Evolutionary conservation across 2,797 vertebrate genomes (phyloP).

Genomic region (Coilia nasus): DNA sequence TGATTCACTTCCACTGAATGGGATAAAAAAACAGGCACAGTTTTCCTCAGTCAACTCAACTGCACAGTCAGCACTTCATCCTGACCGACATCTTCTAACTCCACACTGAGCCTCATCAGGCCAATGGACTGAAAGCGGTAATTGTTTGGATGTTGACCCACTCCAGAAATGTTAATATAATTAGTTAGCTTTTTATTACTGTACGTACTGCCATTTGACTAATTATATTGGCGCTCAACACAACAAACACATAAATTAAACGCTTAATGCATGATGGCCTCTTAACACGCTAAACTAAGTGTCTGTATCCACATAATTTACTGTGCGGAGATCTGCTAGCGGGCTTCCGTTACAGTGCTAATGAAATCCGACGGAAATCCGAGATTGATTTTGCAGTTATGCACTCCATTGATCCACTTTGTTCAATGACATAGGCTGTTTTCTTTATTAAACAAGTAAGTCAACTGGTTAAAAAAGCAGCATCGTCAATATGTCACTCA

Average conservation of each 20-base stretch:
- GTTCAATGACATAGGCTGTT: constrained; percentile 33
- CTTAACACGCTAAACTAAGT: constrained; percentile 34
- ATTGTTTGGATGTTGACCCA: constrained; percentile 9
- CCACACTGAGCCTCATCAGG: neutral
- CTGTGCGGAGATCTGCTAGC: neutral
- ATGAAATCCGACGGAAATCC: constrained; percentile 50
- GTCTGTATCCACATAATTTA: constrained; percentile 42
- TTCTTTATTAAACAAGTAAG: constrained; percentile 37
- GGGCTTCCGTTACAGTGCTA: constrained; percentile 46
- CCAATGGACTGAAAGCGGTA: neutral
- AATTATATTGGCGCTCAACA: constrained; percentile 20
- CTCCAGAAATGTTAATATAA: constrained; percentile 17
- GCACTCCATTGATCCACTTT: constrained; percentile 50
- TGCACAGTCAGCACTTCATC: too few species aligned
- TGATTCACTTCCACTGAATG: too few species aligned
- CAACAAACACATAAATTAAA: constrained; percentile 40
- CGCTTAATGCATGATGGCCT: constrained; percentile 32
- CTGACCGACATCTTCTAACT: neutral
- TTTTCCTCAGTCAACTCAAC: too few species aligned
- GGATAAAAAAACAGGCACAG: too few species aligned
- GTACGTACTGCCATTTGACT: constrained; percentile 34
- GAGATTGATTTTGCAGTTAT: constrained; percentile 56
- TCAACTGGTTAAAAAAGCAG: constrained; percentile 1
- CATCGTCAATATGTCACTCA: constrained; percentile 2
- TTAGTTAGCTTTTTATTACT: constrained; percentile 22